Conservation (phyloP, 2,888 invertebrate genomes). For the Meiosimyza decipiens region DNA sequence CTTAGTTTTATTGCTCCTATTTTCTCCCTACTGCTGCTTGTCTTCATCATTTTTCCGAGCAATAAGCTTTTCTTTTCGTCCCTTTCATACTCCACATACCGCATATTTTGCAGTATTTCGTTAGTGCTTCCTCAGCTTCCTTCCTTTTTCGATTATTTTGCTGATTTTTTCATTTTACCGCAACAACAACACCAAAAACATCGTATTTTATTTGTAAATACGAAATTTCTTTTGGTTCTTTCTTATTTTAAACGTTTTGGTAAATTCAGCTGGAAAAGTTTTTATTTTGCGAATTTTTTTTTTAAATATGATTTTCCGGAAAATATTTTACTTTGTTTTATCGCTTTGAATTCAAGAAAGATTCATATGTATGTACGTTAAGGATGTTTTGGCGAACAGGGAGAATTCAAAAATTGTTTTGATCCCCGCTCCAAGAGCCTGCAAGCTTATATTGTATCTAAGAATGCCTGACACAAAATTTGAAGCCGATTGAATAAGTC, state of each 20-base stretch:
- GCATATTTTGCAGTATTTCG: background rate
- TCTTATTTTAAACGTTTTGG: conserved; percentile 13
- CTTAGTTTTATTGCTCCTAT: background rate
- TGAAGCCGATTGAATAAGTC: too few relatives aligned
- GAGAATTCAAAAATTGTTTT: too few relatives aligned
- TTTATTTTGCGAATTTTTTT: conserved; percentile 4
- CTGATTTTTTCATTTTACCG: conserved; percentile 23
- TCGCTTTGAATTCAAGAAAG: conserved; percentile 2
- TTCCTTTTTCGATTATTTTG: conserved; percentile 30
- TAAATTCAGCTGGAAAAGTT: conserved; percentile 25
- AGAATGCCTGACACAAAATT: too few relatives aligned
- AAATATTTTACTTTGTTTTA: conserved; percentile 4
- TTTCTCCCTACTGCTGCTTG: background rate
- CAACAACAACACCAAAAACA: conserved; percentile 13
- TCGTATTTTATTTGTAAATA: conserved; percentile 36
- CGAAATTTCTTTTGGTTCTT: conserved; percentile 11
- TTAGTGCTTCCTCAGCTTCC: conserved; percentile 15
- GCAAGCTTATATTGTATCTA: too few relatives aligned
- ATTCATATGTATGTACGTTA: background rate
- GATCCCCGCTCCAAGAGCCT: too few relatives aligned
- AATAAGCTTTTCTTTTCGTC: conserved; percentile 25
- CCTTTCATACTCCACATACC: background rate
- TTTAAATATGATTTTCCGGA: background rate
- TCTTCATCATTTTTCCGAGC: conserved; percentile 27
- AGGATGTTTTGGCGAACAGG: too few relatives aligned